Conservation (phyloP, 2,113 vertebrate genomes). For the Pygoscelis antarcticus region DNA sequence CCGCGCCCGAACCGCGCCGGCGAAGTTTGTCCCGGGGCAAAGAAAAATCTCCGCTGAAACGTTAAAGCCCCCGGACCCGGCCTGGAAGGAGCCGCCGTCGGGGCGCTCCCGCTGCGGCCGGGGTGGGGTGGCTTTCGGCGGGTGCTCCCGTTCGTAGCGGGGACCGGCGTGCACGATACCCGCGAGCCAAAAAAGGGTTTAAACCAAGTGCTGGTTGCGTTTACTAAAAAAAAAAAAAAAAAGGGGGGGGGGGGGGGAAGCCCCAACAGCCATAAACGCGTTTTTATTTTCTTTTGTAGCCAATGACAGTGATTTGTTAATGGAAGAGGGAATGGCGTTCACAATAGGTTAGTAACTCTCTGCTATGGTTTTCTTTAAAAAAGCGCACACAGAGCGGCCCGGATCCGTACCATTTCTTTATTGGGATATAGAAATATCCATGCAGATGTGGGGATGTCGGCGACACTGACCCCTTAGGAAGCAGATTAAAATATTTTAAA, state of each 20-base stretch:
- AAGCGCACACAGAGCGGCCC: neutral
- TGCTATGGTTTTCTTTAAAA: neutral
- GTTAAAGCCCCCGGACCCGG: neutral
- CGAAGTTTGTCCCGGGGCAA: neutral
- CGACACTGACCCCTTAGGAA: neutral
- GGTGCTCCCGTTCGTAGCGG: neutral
- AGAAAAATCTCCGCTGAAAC: neutral
- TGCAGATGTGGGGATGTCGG: neutral
- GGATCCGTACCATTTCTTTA: neutral
- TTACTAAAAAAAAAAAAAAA: neutral
- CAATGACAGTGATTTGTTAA: constrained; percentile 76
- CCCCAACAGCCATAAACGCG: neutral
- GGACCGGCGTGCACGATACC: neutral
- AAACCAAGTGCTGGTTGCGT: neutral
- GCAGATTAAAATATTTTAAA: neutral
- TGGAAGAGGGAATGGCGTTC: constrained; percentile 84
- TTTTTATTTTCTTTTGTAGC: constrained; percentile 71
- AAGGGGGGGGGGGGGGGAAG: too few species aligned
- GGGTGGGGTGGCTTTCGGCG: neutral
- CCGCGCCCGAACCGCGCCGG: neutral
- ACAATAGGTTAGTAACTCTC: constrained; percentile 79
- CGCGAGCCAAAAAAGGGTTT: neutral
- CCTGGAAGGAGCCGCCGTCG: neutral
- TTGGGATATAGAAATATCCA: neutral
- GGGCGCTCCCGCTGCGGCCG: neutral